Conservation (phyloP, 1,140 invertebrate genomes). For the Cydia strobilella region DNA sequence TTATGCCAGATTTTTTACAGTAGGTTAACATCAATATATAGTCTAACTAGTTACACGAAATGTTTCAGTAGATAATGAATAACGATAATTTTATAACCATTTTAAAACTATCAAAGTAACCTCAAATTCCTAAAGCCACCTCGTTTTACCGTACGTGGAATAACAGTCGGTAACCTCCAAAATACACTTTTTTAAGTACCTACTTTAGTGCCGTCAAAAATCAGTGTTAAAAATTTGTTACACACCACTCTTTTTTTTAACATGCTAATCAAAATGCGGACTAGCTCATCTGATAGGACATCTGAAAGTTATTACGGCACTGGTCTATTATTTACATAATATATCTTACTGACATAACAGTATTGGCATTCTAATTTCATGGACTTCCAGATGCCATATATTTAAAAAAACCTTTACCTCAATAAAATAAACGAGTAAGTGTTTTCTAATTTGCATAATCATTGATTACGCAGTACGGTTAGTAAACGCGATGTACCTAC, state of each 20-base stretch:
- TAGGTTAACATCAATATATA: no score
- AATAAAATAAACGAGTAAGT: slow-evolving; percentile 33
- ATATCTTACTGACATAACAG: no score
- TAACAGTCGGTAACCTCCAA: not conserved
- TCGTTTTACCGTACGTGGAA: no score
- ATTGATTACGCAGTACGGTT: slow-evolving; percentile 1
- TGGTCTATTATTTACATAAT: not conserved
- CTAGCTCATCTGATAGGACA: not conserved
- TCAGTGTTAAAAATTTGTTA: not conserved
- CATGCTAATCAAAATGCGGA: not conserved
- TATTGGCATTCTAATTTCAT: not conserved
- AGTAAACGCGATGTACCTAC: slow-evolving; percentile 2
- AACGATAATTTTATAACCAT: no score
- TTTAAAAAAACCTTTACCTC: slow-evolving; percentile 9
- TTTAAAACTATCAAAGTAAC: no score
- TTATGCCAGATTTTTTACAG: no score
- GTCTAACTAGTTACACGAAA: no score
- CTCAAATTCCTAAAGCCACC: no score
- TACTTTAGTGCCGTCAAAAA: not conserved
- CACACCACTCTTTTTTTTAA: not conserved
- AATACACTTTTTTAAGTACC: not conserved
- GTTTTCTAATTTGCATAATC: slow-evolving; percentile 32
- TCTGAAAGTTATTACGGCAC: not conserved
- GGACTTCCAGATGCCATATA: not conserved
- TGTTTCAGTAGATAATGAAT: no score